These are phyloP conservation scores for Diadumene lineata DNA, from an alignment of 92 coral and sea anemone genomes.

Conservation along the genomic window DNA sequence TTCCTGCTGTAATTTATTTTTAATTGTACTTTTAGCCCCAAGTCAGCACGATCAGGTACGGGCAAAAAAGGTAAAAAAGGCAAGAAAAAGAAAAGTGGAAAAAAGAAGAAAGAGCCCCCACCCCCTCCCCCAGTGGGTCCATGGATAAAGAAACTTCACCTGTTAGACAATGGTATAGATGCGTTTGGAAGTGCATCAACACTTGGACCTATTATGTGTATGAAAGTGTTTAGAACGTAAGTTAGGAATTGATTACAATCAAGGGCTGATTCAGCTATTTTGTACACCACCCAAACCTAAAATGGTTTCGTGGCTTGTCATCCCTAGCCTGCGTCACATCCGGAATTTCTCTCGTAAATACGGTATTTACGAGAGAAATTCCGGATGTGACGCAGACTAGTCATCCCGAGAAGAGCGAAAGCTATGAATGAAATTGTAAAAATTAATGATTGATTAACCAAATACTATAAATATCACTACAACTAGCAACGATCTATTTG, in stretches of 20 bases:
- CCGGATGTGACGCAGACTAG: too few species aligned
- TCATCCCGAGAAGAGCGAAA: too few species aligned
- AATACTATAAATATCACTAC: too few species aligned
- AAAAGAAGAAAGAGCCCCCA: conserved; percentile 88
- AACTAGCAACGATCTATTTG: too few species aligned
- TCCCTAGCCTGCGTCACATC: too few species aligned
- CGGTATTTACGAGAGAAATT: too few species aligned
- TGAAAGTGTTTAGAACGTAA: conserved; percentile 96
- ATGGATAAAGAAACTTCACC: conserved; percentile 94
- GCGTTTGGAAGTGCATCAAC: conserved; percentile 85
- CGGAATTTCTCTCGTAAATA: too few species aligned
- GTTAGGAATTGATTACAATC: conserved; percentile 21
- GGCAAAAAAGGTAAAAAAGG: conserved; percentile 86
- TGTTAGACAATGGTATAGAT: conserved; percentile 92
- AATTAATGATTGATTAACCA: too few species aligned
- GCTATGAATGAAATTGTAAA: too few species aligned
- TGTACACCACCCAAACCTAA: too few species aligned
- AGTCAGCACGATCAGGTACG: conserved; percentile 51
- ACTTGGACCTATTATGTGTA: conserved; percentile 94
- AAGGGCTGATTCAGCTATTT: too few species aligned
- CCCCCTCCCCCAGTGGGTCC: conserved; percentile 99
- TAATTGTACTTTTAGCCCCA: conserved; percentile 38
- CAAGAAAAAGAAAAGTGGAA: conserved; percentile 80
- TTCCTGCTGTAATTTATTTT: background rate
- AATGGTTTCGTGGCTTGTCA: too few species aligned